These are phyloP conservation scores for Alviniconcha strummeri DNA, from an alignment of 2,888 invertebrate species.

Conservation along the genomic window DNA sequence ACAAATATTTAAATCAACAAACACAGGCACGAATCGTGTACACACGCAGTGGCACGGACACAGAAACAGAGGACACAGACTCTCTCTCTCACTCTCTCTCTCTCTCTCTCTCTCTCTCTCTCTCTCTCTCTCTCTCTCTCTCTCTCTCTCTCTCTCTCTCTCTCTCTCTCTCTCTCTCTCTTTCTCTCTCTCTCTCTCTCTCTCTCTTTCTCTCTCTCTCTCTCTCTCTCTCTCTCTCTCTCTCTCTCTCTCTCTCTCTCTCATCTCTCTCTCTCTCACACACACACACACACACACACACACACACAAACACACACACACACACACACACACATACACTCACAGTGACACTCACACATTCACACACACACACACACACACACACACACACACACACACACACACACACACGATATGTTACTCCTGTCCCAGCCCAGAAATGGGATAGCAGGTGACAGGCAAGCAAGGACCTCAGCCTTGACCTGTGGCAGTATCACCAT, in stretches of 20 bases:
- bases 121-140: neutral
- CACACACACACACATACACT: conserved; percentile 19
- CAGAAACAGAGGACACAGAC: no score
- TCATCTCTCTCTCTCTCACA: no score
- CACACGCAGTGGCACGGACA: no score
- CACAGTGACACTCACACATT: conserved; percentile 12
- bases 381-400: neutral
- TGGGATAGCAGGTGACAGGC: no score
- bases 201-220: neutral
- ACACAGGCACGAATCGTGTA: no score
- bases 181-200: conserved; percentile 7
- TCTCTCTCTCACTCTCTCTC: neutral
- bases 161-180: neutral
- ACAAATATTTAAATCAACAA: no score
- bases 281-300: conserved; percentile 23
- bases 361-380: conserved; percentile 23
- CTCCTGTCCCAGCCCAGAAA: no score
- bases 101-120: neutral
- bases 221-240: neutral
- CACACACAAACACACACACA: conserved; percentile 21
- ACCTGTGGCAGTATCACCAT: no score
- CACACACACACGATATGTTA: no score
- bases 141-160: neutral
- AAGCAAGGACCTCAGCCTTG: no score
- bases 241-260: no score